Evolutionary conservation across 2,113 vertebrate genomes (phyloP), one percentile per base, ranked within the genome.

Genomic region (Geococcyx californianus): DNA sequence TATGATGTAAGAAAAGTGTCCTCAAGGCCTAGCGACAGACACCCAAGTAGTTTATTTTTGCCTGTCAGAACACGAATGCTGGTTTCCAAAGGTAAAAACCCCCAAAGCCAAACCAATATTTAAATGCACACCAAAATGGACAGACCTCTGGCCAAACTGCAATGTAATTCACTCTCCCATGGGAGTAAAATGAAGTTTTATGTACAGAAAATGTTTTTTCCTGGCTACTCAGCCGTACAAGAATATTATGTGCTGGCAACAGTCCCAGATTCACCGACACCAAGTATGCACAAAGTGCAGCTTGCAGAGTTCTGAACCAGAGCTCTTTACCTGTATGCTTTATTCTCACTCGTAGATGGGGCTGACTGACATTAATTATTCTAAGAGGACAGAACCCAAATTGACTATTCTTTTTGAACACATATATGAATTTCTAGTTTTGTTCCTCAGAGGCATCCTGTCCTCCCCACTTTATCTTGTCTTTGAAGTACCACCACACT

Each of bases 391-490:
- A 86, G 72, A 88, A 82, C 40, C 19, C 34, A 75, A 94, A 67
- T 4, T 63, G 76, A 47, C 68, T 81, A 78, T 87, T 93, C 88
- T 84, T 95, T 90, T 68, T 92, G 42, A 96, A 88, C 62, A 45
- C 10, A 78, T 55, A 70, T 86, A 66, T 1, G 45, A 89, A 87
- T 92, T 85, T 45, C 79, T 80, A 62, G 87, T 77, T 77, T 93
- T 89, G 55, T 16, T 84, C 52, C 89, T 97, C 59, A n/a, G 93
- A 95, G 84, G 84, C 79, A 90, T 89, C 60, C 74, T 87, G 62
- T 42, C 52, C 68, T 90, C 51, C 42, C 31, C 44, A 49, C 52
- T 84, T 90, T 84, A 91, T 86, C 76, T 79, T 1, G 6, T 76
- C 83, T 88, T 92, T 87, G 83, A 89, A 13, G 15, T 58, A 80